A percentile compares a stretch with the other conserved stretches of the same genome.
These are phyloP conservation scores for Varanus komodoensis DNA, from an alignment of 2,113 vertebrate genomes.

Conservation along the genomic window DNA sequence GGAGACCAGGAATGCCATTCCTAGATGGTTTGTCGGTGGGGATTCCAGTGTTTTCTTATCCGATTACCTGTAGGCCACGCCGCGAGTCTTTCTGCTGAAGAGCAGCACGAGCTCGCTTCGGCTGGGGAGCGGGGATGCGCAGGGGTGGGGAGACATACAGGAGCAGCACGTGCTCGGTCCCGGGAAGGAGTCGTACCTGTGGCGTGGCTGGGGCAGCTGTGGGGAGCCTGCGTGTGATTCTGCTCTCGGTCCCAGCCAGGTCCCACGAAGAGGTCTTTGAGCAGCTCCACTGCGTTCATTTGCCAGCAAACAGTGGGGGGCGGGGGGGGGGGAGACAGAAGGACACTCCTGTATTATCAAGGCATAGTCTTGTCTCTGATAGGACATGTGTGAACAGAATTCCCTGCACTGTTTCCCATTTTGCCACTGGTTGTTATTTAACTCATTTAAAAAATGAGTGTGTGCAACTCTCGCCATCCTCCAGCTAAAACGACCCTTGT, in stretches of 20 bases:
- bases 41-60: no score
- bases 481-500: neutral
- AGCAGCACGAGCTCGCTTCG: no score
- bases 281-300: conserved; percentile 80
- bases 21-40: no score
- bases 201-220: conserved; percentile 57
- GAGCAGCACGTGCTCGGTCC: no score
- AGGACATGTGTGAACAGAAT: neutral
- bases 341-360: neutral
- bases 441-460: no score
- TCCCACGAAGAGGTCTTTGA: conserved; percentile 86
- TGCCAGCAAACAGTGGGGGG: neutral
- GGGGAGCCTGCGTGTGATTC: conserved; percentile 43
- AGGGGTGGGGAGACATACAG: no score
- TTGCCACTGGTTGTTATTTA: neutral
- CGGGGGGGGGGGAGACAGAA: neutral
- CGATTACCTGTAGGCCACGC: no score
- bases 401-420: neutral
- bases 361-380: neutral
- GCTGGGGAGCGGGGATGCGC: no score
- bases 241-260: conserved; percentile 74
- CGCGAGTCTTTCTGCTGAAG: no score
- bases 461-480: neutral
- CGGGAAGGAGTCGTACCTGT: conserved; percentile 30
- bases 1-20: no score